Evolutionary conservation across 2,888 invertebrate species (phyloP).

Genomic region (Gnatocerus cornutus): DNA sequence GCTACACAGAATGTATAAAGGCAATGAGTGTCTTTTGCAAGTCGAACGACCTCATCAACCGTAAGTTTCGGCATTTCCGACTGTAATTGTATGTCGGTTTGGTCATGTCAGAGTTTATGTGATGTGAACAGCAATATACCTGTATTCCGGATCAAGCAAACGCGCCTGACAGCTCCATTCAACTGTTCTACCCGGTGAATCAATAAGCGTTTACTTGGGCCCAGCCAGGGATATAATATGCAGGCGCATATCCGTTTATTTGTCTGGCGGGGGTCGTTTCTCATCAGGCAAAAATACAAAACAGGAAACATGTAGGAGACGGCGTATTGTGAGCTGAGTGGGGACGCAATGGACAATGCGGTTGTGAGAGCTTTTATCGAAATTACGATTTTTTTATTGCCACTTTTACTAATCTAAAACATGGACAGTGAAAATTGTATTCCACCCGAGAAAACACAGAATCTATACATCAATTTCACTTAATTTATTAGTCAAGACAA

Average conservation of each 20-base stretch:
- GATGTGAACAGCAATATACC: constrained; percentile 53
- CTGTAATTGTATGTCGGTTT: constrained; percentile 41
- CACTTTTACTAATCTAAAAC: too few species aligned
- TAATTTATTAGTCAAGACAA: too few species aligned
- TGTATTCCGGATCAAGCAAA: constrained; percentile 54
- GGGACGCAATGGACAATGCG: too few species aligned
- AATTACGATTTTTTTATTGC: background rate
- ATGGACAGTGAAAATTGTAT: too few species aligned
- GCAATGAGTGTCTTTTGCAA: constrained; percentile 35
- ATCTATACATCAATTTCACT: too few species aligned
- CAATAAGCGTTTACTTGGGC: constrained; percentile 56
- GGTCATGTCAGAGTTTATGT: constrained; percentile 35
- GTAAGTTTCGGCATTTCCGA: constrained; percentile 33
- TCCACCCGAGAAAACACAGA: too few species aligned
- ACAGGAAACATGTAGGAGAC: constrained; percentile 15
- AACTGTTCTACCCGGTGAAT: constrained; percentile 54
- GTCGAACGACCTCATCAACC: constrained; percentile 32
- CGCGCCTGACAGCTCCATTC: constrained; percentile 58
- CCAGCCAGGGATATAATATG: constrained; percentile 52
- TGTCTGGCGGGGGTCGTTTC: constrained; percentile 47
- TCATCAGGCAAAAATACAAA: constrained; percentile 20
- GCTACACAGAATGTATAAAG: constrained; percentile 17
- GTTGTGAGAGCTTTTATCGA: background rate
- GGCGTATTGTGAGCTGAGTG: background rate
- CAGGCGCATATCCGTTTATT: constrained; percentile 53